A percentile compares a stretch with the other conserved stretches of the same genome.
Conservation (phyloP, 2,797 vertebrate genomes). For the Chelon auratus region DNA sequence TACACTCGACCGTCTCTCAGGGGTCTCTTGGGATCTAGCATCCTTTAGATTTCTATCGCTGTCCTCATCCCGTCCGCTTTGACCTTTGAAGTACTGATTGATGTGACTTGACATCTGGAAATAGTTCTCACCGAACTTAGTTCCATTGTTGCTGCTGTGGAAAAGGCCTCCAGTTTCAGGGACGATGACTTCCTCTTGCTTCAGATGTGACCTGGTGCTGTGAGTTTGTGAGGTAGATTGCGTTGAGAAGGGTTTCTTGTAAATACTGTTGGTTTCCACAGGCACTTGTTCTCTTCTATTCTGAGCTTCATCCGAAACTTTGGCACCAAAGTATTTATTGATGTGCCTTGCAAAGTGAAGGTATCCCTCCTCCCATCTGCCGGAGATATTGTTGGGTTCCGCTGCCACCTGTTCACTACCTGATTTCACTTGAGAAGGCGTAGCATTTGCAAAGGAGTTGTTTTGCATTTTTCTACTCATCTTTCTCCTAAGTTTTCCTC, state of each 20-base stretch:
- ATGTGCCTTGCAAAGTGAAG: conserved; percentile 76
- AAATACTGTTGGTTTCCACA: conserved; percentile 4
- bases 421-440: conserved; percentile 17
- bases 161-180: conserved; percentile 67
- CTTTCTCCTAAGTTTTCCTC: conserved; percentile 21
- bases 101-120: conserved; percentile 74
- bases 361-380: conserved; percentile 76
- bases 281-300: conserved; percentile 5
- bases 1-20: conserved; percentile 32
- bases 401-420: conserved; percentile 1
- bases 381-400: conserved; percentile 23
- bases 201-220: conserved; percentile 7
- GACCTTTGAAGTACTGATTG: conserved; percentile 78
- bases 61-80: conserved; percentile 45
- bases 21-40: background rate
- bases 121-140: conserved; percentile 76
- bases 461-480: conserved; percentile 41
- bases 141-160: conserved; percentile 71
- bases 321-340: conserved; percentile 82
- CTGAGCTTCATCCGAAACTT: conserved; percentile 51
- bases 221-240: conserved; percentile 35
- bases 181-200: conserved; percentile 1
- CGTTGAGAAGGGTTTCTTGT: conserved; percentile 14
- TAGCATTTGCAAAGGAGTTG: conserved; percentile 4
- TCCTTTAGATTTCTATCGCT: conserved; percentile 10